A percentile compares a stretch with the other conserved stretches of the same genome.
phyloP scores from a whole-genome alignment of 2,797 vertebrate species.

The Tamandua tetradactyla region DNA sequence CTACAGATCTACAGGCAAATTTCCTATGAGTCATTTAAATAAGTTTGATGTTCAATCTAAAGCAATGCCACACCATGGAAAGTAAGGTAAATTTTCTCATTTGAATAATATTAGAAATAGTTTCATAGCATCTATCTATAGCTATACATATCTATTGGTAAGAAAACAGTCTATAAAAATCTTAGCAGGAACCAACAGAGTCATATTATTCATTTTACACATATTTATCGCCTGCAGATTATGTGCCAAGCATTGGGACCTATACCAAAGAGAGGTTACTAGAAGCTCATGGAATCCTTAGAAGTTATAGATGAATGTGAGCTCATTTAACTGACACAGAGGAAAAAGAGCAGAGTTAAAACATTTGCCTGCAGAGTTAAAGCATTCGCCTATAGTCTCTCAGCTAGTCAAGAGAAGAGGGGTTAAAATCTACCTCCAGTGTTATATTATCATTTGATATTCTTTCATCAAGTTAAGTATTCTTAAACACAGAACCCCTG shows the following conservation, averaged over 20 bases:
- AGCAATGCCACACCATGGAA: neutral
- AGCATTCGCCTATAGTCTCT: neutral
- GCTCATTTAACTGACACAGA: neutral
- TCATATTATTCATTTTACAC: neutral
- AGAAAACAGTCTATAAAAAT: neutral
- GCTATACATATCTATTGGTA: neutral
- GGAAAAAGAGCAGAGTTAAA: neutral
- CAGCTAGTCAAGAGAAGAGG: neutral
- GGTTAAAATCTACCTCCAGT: neutral
- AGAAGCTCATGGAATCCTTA: neutral
- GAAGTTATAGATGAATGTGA: neutral
- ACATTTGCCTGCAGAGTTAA: neutral
- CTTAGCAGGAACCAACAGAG: neutral
- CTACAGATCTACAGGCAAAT: neutral
- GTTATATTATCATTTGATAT: neutral
- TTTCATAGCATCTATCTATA: neutral
- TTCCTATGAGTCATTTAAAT: slow-evolving; percentile 21
- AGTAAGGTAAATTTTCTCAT: neutral
- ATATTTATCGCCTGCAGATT: neutral
- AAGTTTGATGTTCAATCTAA: slow-evolving; percentile 44
- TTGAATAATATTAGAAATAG: slow-evolving; percentile 21
- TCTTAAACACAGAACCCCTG: neutral
- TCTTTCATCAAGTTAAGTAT: neutral
- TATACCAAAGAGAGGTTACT: neutral
- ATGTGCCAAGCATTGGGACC: neutral